These are phyloP conservation scores for Thunnus thynnus DNA, from an alignment of 2,113 vertebrate genomes.

Conservation along the genomic window DNA sequence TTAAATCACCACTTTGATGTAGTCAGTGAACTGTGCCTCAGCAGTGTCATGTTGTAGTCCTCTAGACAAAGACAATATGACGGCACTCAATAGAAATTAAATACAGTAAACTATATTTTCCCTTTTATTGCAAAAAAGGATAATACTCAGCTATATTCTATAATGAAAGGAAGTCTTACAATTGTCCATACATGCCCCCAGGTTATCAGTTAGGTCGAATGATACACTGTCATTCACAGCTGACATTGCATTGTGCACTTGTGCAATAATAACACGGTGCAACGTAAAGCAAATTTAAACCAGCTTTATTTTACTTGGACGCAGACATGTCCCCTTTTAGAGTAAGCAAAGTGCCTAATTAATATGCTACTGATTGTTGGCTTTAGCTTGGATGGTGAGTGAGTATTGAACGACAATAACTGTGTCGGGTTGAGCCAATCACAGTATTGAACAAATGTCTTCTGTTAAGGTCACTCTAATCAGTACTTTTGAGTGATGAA, in stretches of 20 bases:
- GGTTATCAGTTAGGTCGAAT: not conserved
- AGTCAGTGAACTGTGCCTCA: not conserved
- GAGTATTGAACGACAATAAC: slow-evolving; percentile 1
- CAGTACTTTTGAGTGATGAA: too few relatives aligned
- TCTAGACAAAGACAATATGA: not conserved
- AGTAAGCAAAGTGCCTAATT: not conserved
- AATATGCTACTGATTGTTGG: not conserved
- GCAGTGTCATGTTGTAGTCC: not conserved
- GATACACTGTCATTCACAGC: not conserved
- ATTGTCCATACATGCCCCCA: not conserved
- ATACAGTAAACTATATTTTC: too few relatives aligned
- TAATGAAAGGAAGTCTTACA: not conserved
- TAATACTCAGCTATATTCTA: too few relatives aligned
- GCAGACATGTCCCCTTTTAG: not conserved
- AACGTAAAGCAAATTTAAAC: not conserved
- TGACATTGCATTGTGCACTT: not conserved
- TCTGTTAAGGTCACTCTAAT: not conserved
- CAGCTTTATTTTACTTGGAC: not conserved
- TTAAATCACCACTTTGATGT: not conserved
- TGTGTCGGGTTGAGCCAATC: not conserved
- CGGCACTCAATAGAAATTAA: not conserved
- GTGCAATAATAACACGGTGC: not conserved
- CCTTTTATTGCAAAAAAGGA: too few relatives aligned
- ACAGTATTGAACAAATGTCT: not conserved
- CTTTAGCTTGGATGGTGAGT: not conserved